Percentiles rank a stretch among this genome's conserved stretches.
These are phyloP conservation scores for Silvanus unidentatus DNA, from an alignment of 2,888 invertebrate species.

Conservation along the genomic window DNA sequence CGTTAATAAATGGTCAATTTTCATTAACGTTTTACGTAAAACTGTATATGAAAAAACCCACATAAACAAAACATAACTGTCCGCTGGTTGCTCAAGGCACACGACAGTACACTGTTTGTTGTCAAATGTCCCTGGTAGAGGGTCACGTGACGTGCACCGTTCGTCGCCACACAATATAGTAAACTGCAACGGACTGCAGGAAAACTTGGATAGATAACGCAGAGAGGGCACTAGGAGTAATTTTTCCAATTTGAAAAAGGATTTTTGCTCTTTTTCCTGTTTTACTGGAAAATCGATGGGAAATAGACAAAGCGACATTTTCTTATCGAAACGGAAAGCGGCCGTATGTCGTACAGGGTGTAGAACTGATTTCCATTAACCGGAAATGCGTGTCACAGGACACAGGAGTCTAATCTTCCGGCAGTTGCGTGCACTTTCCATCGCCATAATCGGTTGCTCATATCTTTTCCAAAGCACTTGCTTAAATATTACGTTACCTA, in stretches of 20 bases:
- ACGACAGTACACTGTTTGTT: no score
- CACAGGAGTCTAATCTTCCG: slow-evolving; percentile 43
- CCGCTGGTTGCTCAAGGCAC: not conserved
- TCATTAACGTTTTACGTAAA: not conserved
- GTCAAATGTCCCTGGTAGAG: no score
- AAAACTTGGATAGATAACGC: no score
- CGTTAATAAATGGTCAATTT: not conserved
- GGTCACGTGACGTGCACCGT: no score
- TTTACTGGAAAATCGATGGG: no score
- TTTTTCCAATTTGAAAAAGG: no score
- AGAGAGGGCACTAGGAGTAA: no score
- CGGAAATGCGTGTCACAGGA: slow-evolving; percentile 41
- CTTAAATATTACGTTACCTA: no score
- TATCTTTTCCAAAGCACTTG: not conserved
- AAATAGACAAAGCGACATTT: no score
- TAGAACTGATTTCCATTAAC: slow-evolving; percentile 13
- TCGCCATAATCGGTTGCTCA: not conserved
- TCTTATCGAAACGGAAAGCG: not conserved
- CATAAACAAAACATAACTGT: slow-evolving; percentile 6
- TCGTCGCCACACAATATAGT: no score
- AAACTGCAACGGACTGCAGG: no score
- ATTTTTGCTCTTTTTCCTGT: no score
- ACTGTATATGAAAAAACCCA: slow-evolving; percentile 3
- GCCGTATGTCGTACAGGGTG: not conserved
- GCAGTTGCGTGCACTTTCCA: not conserved